Conservation (phyloP, 2,888 invertebrate species). For the Chrysolina americana region DNA sequence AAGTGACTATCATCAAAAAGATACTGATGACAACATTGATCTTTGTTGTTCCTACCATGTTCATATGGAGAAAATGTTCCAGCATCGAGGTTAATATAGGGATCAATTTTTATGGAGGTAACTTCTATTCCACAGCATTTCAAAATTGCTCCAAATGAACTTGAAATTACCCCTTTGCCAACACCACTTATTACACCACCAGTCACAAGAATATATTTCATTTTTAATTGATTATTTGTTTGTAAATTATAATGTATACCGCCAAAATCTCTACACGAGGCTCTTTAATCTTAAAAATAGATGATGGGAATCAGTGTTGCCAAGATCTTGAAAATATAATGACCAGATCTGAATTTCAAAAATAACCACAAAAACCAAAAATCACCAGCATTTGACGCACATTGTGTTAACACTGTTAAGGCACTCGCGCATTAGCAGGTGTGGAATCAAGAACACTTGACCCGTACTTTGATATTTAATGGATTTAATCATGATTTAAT, state of each 20-base stretch:
- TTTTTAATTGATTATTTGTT: constrained; percentile 65
- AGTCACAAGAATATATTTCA: constrained; percentile 99
- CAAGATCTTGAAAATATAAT: too few relatives aligned
- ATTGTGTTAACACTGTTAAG: too few relatives aligned
- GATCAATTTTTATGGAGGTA: constrained; percentile 99
- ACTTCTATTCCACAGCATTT: constrained; percentile 96
- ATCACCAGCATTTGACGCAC: too few relatives aligned
- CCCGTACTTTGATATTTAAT: too few relatives aligned
- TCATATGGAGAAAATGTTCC: constrained; percentile 99
- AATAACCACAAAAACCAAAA: too few relatives aligned
- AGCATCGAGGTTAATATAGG: constrained; percentile 99
- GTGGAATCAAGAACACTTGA: too few relatives aligned
- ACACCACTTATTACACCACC: constrained; percentile 99
- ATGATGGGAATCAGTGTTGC: too few relatives aligned
- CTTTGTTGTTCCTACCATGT: constrained; percentile 81
- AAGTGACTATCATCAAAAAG: background rate
- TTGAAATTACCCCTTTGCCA: constrained; percentile 96
- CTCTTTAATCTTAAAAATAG: too few relatives aligned
- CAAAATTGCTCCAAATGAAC: constrained; percentile 94
- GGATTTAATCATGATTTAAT: too few relatives aligned
- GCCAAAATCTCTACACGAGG: constrained; percentile 7
- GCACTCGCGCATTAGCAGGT: too few relatives aligned
- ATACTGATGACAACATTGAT: background rate
- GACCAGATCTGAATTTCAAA: too few relatives aligned
- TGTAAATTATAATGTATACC: constrained; percentile 11